phyloP scores from a whole-genome alignment of 2,888 invertebrate species.

The Caradrina kadenii region DNA sequence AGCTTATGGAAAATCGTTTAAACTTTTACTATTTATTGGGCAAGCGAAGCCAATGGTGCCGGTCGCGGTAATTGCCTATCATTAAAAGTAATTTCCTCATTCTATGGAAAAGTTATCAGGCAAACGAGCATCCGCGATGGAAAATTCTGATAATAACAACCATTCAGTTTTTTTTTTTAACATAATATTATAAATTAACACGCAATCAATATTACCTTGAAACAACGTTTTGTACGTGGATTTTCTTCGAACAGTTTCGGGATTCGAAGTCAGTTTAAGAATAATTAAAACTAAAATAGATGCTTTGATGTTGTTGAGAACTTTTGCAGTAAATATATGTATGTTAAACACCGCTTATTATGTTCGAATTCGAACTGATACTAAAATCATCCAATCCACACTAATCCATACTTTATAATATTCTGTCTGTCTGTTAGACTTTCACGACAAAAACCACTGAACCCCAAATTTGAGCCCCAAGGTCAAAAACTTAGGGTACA shows the following conservation, averaged over 20 bases:
- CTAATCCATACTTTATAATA: no score
- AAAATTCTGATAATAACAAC: constrained; percentile 40
- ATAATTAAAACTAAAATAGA: constrained; percentile 41
- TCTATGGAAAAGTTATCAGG: constrained; percentile 47
- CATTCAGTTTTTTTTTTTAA: constrained; percentile 21
- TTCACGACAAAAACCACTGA: no score
- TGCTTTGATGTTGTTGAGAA: constrained; percentile 32
- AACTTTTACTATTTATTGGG: constrained; percentile 39
- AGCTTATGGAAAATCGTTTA: constrained; percentile 25
- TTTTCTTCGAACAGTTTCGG: constrained; percentile 16
- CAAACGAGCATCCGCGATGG: constrained; percentile 38
- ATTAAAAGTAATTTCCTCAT: constrained; percentile 58
- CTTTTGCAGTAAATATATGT: constrained; percentile 12
- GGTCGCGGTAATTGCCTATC: constrained; percentile 47
- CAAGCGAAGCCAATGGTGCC: constrained; percentile 46
- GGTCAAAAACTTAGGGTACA: no score
- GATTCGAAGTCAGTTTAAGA: constrained; percentile 7
- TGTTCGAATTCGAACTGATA: not conserved
- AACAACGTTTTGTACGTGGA: constrained; percentile 2
- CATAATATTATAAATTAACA: constrained; percentile 37
- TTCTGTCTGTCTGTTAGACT: no score
- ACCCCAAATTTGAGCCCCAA: no score
- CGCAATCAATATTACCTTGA: constrained; percentile 30
- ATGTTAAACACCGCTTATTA: constrained; percentile 13
- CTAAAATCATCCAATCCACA: not conserved